Evolutionary conservation across 2,888 invertebrate genomes (phyloP), one percentile per base, ranked within the genome.

Genomic region (Tetramorium bicarinatum): DNA sequence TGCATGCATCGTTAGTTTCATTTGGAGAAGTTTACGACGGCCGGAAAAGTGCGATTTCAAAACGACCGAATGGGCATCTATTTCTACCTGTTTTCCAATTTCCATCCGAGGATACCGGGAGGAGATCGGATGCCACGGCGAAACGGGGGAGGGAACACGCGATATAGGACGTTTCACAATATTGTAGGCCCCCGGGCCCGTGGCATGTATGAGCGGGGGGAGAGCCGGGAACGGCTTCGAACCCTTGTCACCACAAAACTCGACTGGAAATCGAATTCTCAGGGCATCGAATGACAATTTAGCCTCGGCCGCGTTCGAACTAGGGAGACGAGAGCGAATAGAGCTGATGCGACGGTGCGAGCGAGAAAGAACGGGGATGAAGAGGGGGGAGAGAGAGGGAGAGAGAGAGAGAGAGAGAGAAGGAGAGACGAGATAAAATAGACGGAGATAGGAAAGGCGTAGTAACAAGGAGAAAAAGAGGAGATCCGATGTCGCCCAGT

Each of bases 261-360:
- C 92, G 87, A 84, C 88, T 90, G 90, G 92, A 93, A 94, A 94
- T 93, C 93, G 93, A 93, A 94, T 93, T 94, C 94, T 93, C 93
- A 94, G 92, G 92, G 93, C 94, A 94, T 94, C 94, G 93, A 92
- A 94, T 94, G 94, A 94, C 94, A 94, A 94, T 94, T 94, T 94
- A 69, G 85, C 83, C 83, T 59, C 59, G 75, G 66, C 61, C 76
- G 56, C 56, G 38, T n/a, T 66, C 25, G 61, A 34, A 54, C 76
- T 52, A 79, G 47, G 38, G 72, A 71, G 85, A 76, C 49, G 86
- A 41, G 41, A 80, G 66, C 64, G 82, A 61, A 56, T 59, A 67
- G 59, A 54, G 67, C 38, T 21, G 83, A 71, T 11, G 54, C 61
- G 72, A 61, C 25, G 47, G 44, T 25, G 61, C 59, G 52, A 49